Conservation (phyloP, 1,140 invertebrate species). For the Drosophila elegans region DNA sequence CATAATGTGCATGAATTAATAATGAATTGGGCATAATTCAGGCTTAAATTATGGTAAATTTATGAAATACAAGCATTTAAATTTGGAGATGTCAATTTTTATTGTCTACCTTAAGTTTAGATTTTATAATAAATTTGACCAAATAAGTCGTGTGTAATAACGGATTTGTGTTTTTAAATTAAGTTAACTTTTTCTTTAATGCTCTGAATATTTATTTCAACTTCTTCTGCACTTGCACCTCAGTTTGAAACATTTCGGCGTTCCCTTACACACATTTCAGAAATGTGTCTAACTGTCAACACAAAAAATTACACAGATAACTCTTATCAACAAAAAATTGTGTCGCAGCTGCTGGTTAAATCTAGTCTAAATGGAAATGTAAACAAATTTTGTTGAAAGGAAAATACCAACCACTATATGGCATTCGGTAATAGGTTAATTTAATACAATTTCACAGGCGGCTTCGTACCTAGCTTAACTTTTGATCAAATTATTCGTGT, state of each 20-base stretch:
- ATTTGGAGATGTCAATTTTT: background rate
- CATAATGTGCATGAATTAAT: slow-evolving; percentile 55
- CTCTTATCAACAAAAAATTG: background rate
- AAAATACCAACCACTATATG: background rate
- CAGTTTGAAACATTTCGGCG: background rate
- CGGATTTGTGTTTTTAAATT: too few species aligned
- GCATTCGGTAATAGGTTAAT: background rate
- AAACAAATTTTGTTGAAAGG: background rate
- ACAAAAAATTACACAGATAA: background rate
- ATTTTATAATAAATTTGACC: too few species aligned
- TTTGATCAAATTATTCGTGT: slow-evolving; percentile 21
- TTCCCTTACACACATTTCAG: background rate
- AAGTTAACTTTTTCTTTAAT: too few species aligned
- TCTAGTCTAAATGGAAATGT: background rate
- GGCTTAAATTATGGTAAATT: slow-evolving; percentile 20
- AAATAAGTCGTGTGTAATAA: too few species aligned
- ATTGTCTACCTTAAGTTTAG: background rate
- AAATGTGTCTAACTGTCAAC: background rate
- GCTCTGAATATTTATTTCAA: background rate
- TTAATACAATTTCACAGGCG: background rate
- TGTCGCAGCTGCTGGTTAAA: background rate
- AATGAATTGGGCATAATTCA: slow-evolving; percentile 32
- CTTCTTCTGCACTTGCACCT: background rate
- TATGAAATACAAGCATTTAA: slow-evolving; percentile 12
- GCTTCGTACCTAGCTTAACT: background rate